Percentiles rank a stretch among this genome's conserved stretches.
phyloP scores from a whole-genome alignment of 2,888 invertebrate genomes.

The Orthonevra nobilis region DNA sequence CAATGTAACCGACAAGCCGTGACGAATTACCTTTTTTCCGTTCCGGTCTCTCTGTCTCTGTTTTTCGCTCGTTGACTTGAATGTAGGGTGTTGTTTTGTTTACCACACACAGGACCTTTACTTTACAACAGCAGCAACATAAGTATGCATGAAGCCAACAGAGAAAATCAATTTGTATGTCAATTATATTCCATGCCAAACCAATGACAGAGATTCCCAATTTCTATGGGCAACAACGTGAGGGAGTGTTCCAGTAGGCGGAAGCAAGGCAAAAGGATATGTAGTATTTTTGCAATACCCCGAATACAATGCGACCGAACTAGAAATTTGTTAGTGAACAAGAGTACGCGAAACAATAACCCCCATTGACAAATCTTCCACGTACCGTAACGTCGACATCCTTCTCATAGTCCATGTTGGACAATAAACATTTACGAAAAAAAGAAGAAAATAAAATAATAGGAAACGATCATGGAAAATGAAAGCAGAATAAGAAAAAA shows the following conservation, averaged over 20 bases:
- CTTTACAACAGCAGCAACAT: conserved; percentile 33
- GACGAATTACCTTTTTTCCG: conserved; percentile 62
- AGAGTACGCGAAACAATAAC: conserved; percentile 63
- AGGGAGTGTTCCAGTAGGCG: conserved; percentile 24
- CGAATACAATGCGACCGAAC: conserved; percentile 2
- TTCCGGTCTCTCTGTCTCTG: conserved; percentile 36
- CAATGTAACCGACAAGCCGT: conserved; percentile 62
- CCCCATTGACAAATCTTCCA: conserved; percentile 66
- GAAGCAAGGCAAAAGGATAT: conserved; percentile 41
- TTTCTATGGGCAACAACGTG: conserved; percentile 37
- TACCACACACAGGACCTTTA: conserved; percentile 42
- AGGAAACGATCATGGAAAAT: conserved; percentile 65
- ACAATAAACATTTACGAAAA: conserved; percentile 52
- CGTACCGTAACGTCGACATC: conserved; percentile 62
- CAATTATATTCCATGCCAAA: conserved; percentile 67
- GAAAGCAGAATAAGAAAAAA: conserved; percentile 47
- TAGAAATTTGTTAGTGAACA: conserved; percentile 28
- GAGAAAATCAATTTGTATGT: conserved; percentile 69
- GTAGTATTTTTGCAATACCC: too few relatives aligned
- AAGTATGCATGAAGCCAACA: conserved; percentile 61
- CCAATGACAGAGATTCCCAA: conserved; percentile 60
- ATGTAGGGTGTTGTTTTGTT: conserved; percentile 55
- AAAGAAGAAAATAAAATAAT: conserved; percentile 10
- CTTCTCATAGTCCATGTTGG: conserved; percentile 45
- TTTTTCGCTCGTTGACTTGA: conserved; percentile 18